Evolutionary conservation across 2,888 invertebrate genomes (phyloP), one percentile per base, ranked within the genome.

Genomic region (Blera fallax): DNA sequence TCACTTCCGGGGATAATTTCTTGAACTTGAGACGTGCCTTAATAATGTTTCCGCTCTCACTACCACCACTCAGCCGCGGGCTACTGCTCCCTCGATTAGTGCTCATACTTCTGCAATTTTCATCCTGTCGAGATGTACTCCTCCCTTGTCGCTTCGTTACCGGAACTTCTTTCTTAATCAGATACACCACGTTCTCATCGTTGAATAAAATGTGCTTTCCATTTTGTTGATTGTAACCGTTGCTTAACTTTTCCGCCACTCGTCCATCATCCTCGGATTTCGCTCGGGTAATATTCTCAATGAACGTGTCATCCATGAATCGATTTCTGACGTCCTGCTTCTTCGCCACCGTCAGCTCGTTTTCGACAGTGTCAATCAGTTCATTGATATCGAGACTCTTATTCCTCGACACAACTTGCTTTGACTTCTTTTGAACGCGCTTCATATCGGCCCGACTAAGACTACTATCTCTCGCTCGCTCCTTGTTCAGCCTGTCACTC

Each of bases 321-420:
- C 88, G 88, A 80, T 87, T 88, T 24, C 79, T 48, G n/a, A 72
- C 76, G 3, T 74, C 87, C 60, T 80, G 54, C 21, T 85, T 81
- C 29, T 87, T 85, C 1, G 72, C 80, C 37, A 48, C 60, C 11
- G 84, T 81, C 73, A 89, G 65, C 21, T 91, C 90, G 11, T 89
- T 85, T 18, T 91, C 91, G 16, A 90, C 90, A 21, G 90, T 89
- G 43, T 89, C 89, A 72, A 91, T 91, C 8, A 92, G 88, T 52
- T 92, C 92, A 34, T 91, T 89, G 21, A 92, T 90, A 62, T 92
- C 92, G 50, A 92, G 88, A 69, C 92, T 92, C 56, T 92, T 91
- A 82, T 92, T 92, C 7, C 91, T 89, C 2, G 89, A 87, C 64
- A 90, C n/a, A n/a, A n/a, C 78, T 14, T 88, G 88, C 16, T 88